Evolutionary conservation across 2,888 invertebrate genomes (phyloP).

Genomic region (Rosalia funebris): DNA sequence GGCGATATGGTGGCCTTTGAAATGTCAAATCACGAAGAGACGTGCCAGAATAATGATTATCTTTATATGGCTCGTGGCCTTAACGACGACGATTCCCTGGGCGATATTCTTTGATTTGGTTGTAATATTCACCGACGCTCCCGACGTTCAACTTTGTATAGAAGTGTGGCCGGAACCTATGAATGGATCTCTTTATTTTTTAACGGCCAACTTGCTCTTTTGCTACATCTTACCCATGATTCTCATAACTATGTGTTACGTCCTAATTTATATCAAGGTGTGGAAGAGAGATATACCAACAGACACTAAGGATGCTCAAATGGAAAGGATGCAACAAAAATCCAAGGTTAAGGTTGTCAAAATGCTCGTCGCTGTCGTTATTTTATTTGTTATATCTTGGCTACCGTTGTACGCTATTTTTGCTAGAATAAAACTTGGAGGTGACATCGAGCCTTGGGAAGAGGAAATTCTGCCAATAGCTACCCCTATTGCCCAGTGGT

Average conservation of each 20-base stretch:
- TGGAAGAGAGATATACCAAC: slow-evolving; percentile 89
- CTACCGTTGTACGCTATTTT: slow-evolving; percentile 90
- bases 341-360: slow-evolving; percentile 95
- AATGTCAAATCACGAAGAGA: slow-evolving; percentile 89
- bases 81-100: slow-evolving; percentile 89
- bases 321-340: slow-evolving; percentile 93
- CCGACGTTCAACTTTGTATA: slow-evolving; percentile 79
- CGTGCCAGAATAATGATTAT: slow-evolving; percentile 88
- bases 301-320: slow-evolving; percentile 89
- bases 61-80: slow-evolving; percentile 89
- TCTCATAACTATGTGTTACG: slow-evolving; percentile 90
- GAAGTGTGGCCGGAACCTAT: slow-evolving; percentile 88
- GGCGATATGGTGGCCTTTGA: slow-evolving; percentile 95
- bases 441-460: slow-evolving; percentile 79
- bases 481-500: slow-evolving; percentile 90
- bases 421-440: slow-evolving; percentile 85
- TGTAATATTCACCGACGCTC: slow-evolving; percentile 77
- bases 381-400: slow-evolving; percentile 94
- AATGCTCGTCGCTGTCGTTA: slow-evolving; percentile 92
- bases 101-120: slow-evolving; percentile 88
- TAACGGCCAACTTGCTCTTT: slow-evolving; percentile 87
- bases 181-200: slow-evolving; percentile 86
- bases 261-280: slow-evolving; percentile 89
- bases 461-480: slow-evolving; percentile 82
- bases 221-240: slow-evolving; percentile 93